Evolutionary conservation across 2,888 invertebrate species (phyloP), one percentile per base, ranked within the genome.

Genomic region (Muscina levida): DNA sequence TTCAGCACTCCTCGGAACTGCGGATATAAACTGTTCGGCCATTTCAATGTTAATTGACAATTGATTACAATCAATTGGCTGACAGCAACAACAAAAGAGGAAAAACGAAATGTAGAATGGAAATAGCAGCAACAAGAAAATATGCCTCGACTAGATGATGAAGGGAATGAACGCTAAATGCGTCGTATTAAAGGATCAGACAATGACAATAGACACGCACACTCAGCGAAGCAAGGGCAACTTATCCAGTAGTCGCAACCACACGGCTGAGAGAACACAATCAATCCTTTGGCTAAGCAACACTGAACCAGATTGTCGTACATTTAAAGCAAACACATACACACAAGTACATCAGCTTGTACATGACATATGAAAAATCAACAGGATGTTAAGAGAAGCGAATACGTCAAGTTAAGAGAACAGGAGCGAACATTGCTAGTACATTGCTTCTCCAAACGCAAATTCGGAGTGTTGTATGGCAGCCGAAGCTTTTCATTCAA

Each of bases 371-470:
- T 42, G 13, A 77, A 53, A 74, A 77, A 77, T 74, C 81, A 81
- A 81, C 81, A 81, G 81, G 81, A 81, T 77, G 81, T 77, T 81
- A 77, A 81, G 77, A 81, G 81, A 10, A 39, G 11, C 8, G 19
- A n/a, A 39, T 15, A 6, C 19, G 17, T 10, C 8, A 24, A 24
- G 44, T 66, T 70, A 56, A 51, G n/a, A 56, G 66, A 31, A 31
- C 3, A n/a, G n/a, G 6, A 44, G 17, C 59, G 46, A 67, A 56
- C 59, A 26, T 42, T 1, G 22, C 53, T 5, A 15, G 17, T 2
- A 10, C 11, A 24, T 24, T 4, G 53, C 8, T 24, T 42, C 1
- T 19, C 22, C 15, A n/a, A 24, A 26, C 0, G 13, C 42, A 10
- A 8, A 31, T 72, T 73, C 77, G 74, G 77, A 77, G 67, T 77